A percentile compares a stretch with the other conserved stretches of the same genome.
Conservation (phyloP, 2,113 vertebrate species). For the Tragelaphus imberbis region DNA sequence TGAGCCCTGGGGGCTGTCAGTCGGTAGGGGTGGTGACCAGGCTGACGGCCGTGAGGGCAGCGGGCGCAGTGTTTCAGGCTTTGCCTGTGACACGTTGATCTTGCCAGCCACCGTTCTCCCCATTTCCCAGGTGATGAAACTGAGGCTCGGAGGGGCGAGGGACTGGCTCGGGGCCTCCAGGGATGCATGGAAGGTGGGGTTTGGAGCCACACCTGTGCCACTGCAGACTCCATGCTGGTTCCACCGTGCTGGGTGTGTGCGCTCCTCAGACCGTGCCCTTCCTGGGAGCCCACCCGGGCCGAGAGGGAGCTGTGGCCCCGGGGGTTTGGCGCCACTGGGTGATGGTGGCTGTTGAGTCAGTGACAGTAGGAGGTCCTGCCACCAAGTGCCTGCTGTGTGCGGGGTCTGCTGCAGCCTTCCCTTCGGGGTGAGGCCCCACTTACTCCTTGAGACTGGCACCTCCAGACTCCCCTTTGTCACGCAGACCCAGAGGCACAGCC, state of each 20-base stretch:
- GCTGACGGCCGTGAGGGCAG: rapidly evolving
- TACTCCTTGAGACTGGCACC: not conserved
- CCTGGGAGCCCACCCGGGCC: not conserved
- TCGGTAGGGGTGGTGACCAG: not conserved
- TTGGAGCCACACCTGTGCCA: not conserved
- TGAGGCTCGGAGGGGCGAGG: rapidly evolving
- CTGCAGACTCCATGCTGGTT: no score
- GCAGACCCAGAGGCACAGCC: not conserved
- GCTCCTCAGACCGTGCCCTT: not conserved
- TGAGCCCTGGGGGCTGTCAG: rapidly evolving
- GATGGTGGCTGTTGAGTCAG: rapidly evolving
- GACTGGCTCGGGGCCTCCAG: not conserved
- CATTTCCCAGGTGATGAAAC: not conserved
- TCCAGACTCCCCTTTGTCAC: rapidly evolving
- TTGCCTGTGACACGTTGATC: rapidly evolving
- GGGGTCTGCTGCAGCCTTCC: not conserved
- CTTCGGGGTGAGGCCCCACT: rapidly evolving
- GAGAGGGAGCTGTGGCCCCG: not conserved
- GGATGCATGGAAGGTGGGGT: rapidly evolving
- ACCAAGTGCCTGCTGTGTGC: rapidly evolving
- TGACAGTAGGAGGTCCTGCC: not conserved
- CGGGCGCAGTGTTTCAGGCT: not conserved
- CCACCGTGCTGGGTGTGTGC: rapidly evolving
- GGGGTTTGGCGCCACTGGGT: not conserved
- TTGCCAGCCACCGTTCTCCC: rapidly evolving